A percentile compares a stretch with the other conserved stretches of the same genome.
Evolutionary conservation across 2,888 invertebrate genomes (phyloP).

Genomic region (Sepioteuthis lessoniana): DNA sequence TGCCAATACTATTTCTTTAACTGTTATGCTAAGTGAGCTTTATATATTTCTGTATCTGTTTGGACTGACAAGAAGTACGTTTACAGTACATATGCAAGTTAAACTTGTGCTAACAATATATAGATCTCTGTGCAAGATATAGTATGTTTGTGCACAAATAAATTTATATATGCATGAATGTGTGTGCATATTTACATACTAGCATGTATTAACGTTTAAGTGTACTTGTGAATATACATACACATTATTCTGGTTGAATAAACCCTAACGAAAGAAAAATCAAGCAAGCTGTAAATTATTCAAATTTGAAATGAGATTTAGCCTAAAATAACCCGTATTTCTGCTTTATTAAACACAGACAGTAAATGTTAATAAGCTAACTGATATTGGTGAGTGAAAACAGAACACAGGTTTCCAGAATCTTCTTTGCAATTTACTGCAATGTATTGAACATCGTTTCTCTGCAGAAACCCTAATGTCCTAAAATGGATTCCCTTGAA

Average conservation of each 20-base stretch:
- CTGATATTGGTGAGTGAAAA: neutral
- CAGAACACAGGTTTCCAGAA: neutral
- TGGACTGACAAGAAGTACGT: too few relatives aligned
- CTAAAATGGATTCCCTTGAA: neutral
- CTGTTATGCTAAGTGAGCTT: too few relatives aligned
- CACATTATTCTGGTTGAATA: neutral
- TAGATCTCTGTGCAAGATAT: too few relatives aligned
- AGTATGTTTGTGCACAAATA: neutral
- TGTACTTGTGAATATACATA: neutral
- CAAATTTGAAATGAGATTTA: constrained; percentile 2
- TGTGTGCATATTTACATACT: neutral
- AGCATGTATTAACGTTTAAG: neutral
- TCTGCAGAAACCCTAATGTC: neutral
- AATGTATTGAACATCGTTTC: neutral
- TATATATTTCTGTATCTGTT: too few relatives aligned
- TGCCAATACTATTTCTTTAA: too few relatives aligned
- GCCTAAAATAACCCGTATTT: neutral
- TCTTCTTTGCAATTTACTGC: neutral
- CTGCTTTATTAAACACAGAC: neutral
- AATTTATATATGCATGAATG: neutral
- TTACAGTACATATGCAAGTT: neutral
- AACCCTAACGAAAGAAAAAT: neutral
- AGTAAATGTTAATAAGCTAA: neutral
- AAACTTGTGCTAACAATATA: neutral
- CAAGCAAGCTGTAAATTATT: neutral